Base-by-base conservation (phyloP, 2,113 vertebrate species). In the Acrocephalus arundinaceus region DNA sequence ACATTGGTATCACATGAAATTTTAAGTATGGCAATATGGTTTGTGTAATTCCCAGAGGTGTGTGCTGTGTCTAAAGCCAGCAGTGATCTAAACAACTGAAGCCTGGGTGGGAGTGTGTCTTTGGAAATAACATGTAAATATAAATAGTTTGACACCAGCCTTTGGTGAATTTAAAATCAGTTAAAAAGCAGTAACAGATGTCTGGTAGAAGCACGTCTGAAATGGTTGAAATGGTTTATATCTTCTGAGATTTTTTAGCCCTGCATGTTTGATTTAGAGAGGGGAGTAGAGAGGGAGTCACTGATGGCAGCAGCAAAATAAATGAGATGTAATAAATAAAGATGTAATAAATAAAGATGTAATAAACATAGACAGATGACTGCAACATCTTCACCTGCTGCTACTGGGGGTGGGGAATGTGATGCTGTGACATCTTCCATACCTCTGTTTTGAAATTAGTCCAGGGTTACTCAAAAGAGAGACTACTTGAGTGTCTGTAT, bases 21-120 rank as follows among this genome's bases (percentile, higher is more conserved):
- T 79, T 96, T 89, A 86, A 94, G 62, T 33, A 59, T 25, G 41
- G 57, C 51, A 85, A 37, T 94, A 87, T 88, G 90, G 61, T 88
- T 92, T 70, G 46, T 43, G 72, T 72, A 88, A 95, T 88, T 96
- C 96, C 93, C 94, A 87, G 76, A 88, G 65, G 77, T 54, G 51
- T 66, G 63, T 66, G 43, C 79, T 78, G 1, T 75, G 46, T 80
- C 83, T 92, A 89, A 93, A 96, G 92, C 41, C 84, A 89, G 72
- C 63, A 59, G 65, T 68, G 71, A 94, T 93, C 81, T 84, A 35
- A 94, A 88, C 46, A 72, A 48, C 65, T 76, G 81, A 71, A 83
- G 73, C 30, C 49, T 27, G 54, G 68, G 21, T 62, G 79, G 67
- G 28, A 93, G 37, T 6, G 20, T 78, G 72, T 85, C 72, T 93